A percentile compares a stretch with the other conserved stretches of the same genome.
phyloP scores from a whole-genome alignment of 2,797 vertebrate species.

The Cetoscarus ocellatus region DNA sequence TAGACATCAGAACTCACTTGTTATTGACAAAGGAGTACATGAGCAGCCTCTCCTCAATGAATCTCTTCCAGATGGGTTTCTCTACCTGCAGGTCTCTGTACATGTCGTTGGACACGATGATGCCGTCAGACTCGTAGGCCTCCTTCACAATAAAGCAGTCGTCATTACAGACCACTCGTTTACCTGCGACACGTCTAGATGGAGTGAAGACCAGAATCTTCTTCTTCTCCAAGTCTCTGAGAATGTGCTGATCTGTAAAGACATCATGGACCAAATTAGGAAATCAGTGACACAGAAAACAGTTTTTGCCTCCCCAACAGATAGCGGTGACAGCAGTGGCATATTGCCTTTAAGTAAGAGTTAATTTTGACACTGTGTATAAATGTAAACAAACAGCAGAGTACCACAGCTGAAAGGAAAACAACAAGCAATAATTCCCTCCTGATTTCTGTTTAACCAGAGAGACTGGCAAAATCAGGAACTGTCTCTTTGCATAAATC shows the following conservation, averaged over 20 bases:
- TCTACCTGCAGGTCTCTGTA: constrained; percentile 84
- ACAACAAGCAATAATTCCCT: too few species aligned
- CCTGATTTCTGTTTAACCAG: too few species aligned
- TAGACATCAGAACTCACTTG: constrained; percentile 71
- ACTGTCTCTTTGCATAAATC: too few species aligned
- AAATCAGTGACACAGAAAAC: not conserved
- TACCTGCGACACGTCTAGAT: constrained; percentile 77
- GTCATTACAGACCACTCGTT: constrained; percentile 84
- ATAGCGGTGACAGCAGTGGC: too few species aligned
- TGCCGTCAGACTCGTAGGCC: constrained; percentile 76
- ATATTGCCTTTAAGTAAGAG: too few species aligned
- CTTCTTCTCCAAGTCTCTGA: constrained; percentile 80
- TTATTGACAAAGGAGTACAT: constrained; percentile 86
- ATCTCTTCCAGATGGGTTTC: constrained; percentile 83
- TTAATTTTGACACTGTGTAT: too few species aligned
- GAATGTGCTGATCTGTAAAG: constrained; percentile 80
- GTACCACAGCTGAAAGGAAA: too few species aligned
- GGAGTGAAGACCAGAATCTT: constrained; percentile 85
- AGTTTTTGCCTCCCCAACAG: too few species aligned
- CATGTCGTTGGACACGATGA: constrained; percentile 85
- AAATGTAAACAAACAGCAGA: too few species aligned
- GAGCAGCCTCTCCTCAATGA: constrained; percentile 83
- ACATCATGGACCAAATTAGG: not conserved
- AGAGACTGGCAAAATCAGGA: too few species aligned
- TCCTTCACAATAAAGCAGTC: constrained; percentile 85